These are phyloP conservation scores for Danio rerio DNA, from an alignment of 2,113 vertebrate genomes.

Conservation along the genomic window GRCz12tu NC_133180.1:22851501-22852000, in stretches of 20 bases:
- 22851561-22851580: neutral
- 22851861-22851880: slow-evolving; percentile 66
- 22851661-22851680: slow-evolving; percentile 86
- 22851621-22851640: slow-evolving; percentile 59
- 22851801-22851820: slow-evolving; percentile 30
- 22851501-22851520: slow-evolving; percentile 27
- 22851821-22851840: slow-evolving; percentile 59
- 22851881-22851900: slow-evolving; percentile 57
- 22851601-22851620: slow-evolving; percentile 67
- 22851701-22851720: slow-evolving; percentile 61
- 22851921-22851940: slow-evolving; percentile 61
- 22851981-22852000: neutral
- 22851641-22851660: slow-evolving; percentile 62
- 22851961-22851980: slow-evolving; percentile 44
- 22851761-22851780: slow-evolving; percentile 22
- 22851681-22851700: slow-evolving; percentile 83
- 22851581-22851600: slow-evolving; percentile 45
- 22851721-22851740: slow-evolving; percentile 69
- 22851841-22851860: slow-evolving; percentile 78
- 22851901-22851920: slow-evolving; percentile 8
- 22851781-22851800: slow-evolving; percentile 24
- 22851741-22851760: slow-evolving; percentile 9
- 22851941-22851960: slow-evolving; percentile 79
- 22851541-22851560: slow-evolving; percentile 41
- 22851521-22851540: slow-evolving; percentile 32